Evolutionary conservation across 1,140 invertebrate genomes (phyloP).

Genomic region (Pachypsylla venusta): DNA sequence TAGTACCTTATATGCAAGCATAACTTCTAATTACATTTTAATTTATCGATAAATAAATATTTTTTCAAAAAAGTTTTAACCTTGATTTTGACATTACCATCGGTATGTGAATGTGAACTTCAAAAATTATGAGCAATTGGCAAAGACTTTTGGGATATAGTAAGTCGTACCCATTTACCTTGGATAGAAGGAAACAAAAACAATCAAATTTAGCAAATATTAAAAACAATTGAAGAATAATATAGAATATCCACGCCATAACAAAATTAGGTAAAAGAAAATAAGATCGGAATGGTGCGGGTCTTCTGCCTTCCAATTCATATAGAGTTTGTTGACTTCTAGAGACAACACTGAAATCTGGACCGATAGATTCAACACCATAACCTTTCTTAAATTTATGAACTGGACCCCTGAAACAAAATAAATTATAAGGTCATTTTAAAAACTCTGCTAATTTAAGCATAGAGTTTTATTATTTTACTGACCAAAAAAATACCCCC

Average conservation of each 20-base stretch:
- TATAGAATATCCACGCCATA: neutral
- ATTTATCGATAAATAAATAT: no score
- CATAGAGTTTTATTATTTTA: no score
- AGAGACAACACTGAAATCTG: neutral
- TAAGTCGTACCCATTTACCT: no score
- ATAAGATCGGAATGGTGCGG: neutral
- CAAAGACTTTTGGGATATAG: no score
- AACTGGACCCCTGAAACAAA: constrained; percentile 1
- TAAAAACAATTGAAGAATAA: neutral
- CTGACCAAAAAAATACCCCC: no score
- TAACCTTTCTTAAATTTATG: neutral
- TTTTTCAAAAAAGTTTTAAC: no score
- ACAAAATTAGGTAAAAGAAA: neutral
- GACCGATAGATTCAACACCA: neutral
- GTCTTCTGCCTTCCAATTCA: neutral
- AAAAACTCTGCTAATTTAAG: neutral
- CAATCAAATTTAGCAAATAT: neutral
- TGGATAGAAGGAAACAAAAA: neutral
- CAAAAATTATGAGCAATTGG: no score
- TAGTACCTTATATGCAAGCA: no score
- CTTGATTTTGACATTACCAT: no score
- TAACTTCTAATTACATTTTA: no score
- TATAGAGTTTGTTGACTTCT: neutral
- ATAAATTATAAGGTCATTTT: neutral
- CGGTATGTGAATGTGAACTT: no score